Evolutionary conservation across 2,888 invertebrate species (phyloP), one percentile per base, ranked within the genome.

Genomic region (Blastobasis lacticolella): DNA sequence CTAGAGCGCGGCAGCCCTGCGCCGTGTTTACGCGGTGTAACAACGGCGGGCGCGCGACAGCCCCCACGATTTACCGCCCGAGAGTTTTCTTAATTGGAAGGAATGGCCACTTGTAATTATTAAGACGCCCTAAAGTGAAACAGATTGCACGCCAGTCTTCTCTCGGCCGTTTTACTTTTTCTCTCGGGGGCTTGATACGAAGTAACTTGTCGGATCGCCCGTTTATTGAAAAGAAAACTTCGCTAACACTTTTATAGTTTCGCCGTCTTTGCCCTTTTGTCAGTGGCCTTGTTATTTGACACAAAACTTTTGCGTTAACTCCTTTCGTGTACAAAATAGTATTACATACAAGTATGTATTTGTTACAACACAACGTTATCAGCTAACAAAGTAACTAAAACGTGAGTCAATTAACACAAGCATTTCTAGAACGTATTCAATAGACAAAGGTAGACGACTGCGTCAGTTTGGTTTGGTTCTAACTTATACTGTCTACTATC

Each of bases 101-200:
- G 82, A 87, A 88, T 85, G 85, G 87, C 85, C 85, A 88, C 87
- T 87, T 87, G 86, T 85, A 87, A 87, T 88, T 87, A 87, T 86
- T 86, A 87, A 86, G 85, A 82, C 85, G 81, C 81, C 81, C 82
- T 83, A 84, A 87, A 87, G 85, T 85, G 87, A 86, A 87, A 87
- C 87, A 86, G 87, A 88, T 88, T 87, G 86, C 80, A 72, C 77
- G 78, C 76, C 76, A 78, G 74, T 73, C 73, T 73, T 73, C 71
- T 73, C 67, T 73, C 64, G 58, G 63, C 60, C 64, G 64, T 70
- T 72, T 69, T 74, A 67, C 73, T 81, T 81, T 78, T 74, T 71
- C 73, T 72, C 69, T 67, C 61, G 23, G 60, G 61, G 63, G 62
- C 69, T 73, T 70, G 65, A 67, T 72, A 68, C 68, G 66, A 64